These are phyloP conservation scores for Gymnocheta viridis DNA, from an alignment of 2,888 invertebrate species.

Conservation along the genomic window DNA sequence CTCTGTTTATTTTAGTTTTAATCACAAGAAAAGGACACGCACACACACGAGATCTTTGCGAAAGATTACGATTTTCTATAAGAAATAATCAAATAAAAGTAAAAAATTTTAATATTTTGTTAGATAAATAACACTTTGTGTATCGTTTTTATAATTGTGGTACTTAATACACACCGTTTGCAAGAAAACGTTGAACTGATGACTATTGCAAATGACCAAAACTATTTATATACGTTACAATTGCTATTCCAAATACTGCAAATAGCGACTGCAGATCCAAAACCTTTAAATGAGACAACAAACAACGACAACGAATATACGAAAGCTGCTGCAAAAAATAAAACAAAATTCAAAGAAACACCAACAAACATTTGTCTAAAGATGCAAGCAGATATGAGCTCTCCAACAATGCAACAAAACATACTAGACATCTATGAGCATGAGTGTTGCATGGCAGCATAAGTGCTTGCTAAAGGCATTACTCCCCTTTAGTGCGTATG, in stretches of 20 bases:
- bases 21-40: constrained; percentile 64
- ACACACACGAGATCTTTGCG: constrained; percentile 59
- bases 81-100: constrained; percentile 16
- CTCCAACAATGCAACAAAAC: constrained; percentile 36
- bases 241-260: constrained; percentile 66
- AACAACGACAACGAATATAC: constrained; percentile 34
- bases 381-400: constrained; percentile 59
- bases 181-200: constrained; percentile 82
- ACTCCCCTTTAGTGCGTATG: not conserved
- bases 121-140: not conserved
- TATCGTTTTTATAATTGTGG: constrained; percentile 20
- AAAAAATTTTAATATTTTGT: not conserved
- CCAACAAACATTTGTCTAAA: constrained; percentile 54
- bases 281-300: constrained; percentile 62
- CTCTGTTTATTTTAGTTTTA: constrained; percentile 42
- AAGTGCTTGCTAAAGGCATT: constrained; percentile 41
- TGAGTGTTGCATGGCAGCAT: constrained; percentile 26
- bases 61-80: constrained; percentile 54
- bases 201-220: constrained; percentile 82
- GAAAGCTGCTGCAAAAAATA: constrained; percentile 30
- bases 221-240: constrained; percentile 81
- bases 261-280: constrained; percentile 60
- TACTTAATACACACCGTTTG: constrained; percentile 77
- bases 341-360: constrained; percentile 11
- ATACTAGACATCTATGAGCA: not conserved